A percentile compares a stretch with the other conserved stretches of the same genome.
Evolutionary conservation across 2,113 vertebrate genomes (phyloP).

Genomic region (Amblyopsis rosae): DNA sequence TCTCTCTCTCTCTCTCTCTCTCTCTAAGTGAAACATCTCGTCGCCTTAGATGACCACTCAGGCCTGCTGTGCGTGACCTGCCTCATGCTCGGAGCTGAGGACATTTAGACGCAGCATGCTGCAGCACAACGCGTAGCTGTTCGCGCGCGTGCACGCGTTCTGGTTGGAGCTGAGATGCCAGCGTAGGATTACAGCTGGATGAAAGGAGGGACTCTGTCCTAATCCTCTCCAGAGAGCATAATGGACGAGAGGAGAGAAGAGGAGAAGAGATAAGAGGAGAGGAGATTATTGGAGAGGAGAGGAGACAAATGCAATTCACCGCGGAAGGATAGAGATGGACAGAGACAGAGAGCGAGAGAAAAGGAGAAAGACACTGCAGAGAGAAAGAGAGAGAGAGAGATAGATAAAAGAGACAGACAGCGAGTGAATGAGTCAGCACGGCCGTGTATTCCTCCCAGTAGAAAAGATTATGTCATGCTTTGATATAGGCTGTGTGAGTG

Average conservation of each 20-base stretch:
- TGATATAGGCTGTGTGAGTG: not conserved
- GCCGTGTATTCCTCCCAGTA: conserved; percentile 9
- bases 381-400: not conserved
- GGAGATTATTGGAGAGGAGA: not conserved
- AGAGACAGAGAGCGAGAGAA: not conserved
- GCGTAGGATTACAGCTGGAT: conserved; percentile 67
- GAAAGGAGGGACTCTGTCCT: conserved; percentile 64
- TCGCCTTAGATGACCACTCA: conserved; percentile 7
- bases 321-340: not conserved
- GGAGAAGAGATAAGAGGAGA: not conserved
- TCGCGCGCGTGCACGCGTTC: conserved; percentile 35
- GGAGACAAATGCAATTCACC: conserved; percentile 4
- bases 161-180: conserved; percentile 49
- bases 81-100: conserved; percentile 11
- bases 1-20: conserved; percentile 14
- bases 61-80: conserved; percentile 17
- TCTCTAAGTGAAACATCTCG: not conserved
- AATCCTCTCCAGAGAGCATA: conserved; percentile 51
- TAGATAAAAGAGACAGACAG: not conserved
- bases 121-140: not conserved
- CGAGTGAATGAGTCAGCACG: not conserved
- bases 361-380: not conserved
- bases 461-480: conserved; percentile 29
- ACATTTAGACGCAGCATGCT: conserved; percentile 21
- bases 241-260: not conserved